Base-by-base conservation (phyloP, 2,888 invertebrate genomes). In the Pristionchus arcanus region DNA sequence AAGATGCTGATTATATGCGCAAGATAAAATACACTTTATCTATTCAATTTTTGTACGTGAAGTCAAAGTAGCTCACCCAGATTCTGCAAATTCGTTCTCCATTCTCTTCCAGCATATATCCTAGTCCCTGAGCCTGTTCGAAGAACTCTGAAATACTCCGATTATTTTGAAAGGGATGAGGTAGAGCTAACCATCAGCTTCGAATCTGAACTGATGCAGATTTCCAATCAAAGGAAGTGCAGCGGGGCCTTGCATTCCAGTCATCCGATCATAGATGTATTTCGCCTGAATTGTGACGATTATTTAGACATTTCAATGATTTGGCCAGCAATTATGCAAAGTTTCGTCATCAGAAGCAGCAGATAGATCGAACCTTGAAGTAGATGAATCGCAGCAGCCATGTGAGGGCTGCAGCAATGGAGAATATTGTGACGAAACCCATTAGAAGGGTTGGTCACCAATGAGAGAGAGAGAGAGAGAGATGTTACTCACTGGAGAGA, bases 61-160 rank as follows among this genome's bases (percentile, higher is more conserved):
- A 49, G 13, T 49, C 42, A 49, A 49, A 9, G 42, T 49, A n/a
- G 19, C 93, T 92, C n/a, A 95, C 90, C 94, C 95, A 95, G 16
- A 95, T 91, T 16, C 94, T 90, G 34, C 91, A 91, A 16, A 95
- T 93, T 68, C 95, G 86, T 19, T 93, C 93, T 31, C 91, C 91
- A 25, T 92, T 91, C 31, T 92, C 91, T 21, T 92, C 90, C 90
- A 94, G 92, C 93, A 95, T 93, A 90, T 95, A 95, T 16, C 92
- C 92, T 16, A 95, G 90, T 25, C 95, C 95, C 90, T 95, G 95
- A 31, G 94, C 92, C 89, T 95, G 95, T 90, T 95, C 94, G 90
- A 95, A 95, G 89, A 95, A 95, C 84, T 95, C 94, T 94, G 88
- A 34, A 94, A 55, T 25, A 19, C 49, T 49, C 19, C 31, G 1